These are phyloP conservation scores for Drosophila acutilabella DNA, from an alignment of 2,888 invertebrate genomes.

Conservation along the genomic window DNA sequence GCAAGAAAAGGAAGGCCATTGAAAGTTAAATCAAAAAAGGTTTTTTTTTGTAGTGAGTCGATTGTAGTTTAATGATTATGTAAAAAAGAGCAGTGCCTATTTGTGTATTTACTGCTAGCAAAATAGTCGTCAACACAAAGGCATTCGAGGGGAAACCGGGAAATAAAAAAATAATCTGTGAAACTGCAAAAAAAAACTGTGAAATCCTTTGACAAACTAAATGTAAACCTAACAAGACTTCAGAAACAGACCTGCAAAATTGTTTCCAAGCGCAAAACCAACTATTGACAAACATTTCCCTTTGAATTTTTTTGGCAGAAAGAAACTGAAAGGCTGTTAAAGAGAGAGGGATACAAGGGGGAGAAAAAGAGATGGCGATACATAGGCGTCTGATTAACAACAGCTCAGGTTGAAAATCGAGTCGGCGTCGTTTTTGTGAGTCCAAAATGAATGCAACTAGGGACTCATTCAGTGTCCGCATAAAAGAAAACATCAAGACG, in stretches of 20 bases:
- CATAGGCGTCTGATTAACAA: constrained; percentile 23
- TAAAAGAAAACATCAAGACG: constrained; percentile 50
- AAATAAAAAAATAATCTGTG: too few relatives aligned
- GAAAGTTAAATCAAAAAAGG: too few relatives aligned
- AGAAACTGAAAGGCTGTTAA: background rate
- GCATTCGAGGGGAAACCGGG: too few relatives aligned
- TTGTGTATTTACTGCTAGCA: too few relatives aligned
- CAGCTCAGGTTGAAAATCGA: constrained; percentile 20
- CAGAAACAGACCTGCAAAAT: background rate
- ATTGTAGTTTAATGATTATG: too few relatives aligned
- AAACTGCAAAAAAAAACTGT: too few relatives aligned
- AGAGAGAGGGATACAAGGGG: background rate
- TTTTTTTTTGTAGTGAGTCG: too few relatives aligned
- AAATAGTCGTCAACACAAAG: too few relatives aligned
- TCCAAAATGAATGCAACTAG: constrained; percentile 59
- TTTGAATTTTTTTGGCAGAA: background rate
- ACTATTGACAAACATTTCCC: constrained; percentile 8
- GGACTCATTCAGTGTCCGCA: constrained; percentile 61
- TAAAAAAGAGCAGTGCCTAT: too few relatives aligned
- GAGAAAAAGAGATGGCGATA: background rate
- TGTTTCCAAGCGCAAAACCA: background rate
- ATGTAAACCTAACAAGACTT: background rate
- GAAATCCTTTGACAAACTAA: background rate
- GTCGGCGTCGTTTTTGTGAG: constrained; percentile 31
- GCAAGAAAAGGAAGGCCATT: too few relatives aligned